phyloP scores from a whole-genome alignment of 2,888 invertebrate species.

The Papilio gigon region DNA sequence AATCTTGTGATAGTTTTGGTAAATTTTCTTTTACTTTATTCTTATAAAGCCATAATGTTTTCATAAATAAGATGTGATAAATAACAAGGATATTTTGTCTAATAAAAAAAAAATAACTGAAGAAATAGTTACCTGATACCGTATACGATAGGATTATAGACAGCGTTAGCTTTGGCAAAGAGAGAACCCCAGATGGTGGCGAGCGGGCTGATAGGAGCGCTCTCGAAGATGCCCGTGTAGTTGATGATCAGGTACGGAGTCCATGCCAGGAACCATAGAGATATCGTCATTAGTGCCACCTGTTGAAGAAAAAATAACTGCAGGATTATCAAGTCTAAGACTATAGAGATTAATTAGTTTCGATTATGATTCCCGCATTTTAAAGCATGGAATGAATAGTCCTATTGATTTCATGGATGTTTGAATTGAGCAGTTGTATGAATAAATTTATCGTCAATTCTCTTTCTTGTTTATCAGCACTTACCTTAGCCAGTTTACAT shows the following conservation, averaged over 20 bases:
- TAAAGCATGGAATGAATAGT: no score
- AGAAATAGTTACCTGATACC: constrained; percentile 84
- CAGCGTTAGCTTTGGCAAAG: constrained; percentile 91
- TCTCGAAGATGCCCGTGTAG: constrained; percentile 86
- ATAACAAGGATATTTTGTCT: no score
- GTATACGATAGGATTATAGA: constrained; percentile 91
- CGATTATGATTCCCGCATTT: no score
- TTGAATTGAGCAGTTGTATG: no score
- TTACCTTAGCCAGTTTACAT: constrained; percentile 87
- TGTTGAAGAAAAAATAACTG: constrained; percentile 47
- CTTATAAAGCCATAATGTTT: no score
- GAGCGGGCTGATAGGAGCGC: constrained; percentile 85
- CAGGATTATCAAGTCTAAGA: background rate
- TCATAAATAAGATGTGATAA: no score
- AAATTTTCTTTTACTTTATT: no score
- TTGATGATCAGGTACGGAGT: constrained; percentile 90
- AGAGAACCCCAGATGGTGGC: constrained; percentile 90
- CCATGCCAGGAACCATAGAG: constrained; percentile 92
- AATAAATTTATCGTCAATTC: background rate
- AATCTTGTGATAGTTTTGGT: no score
- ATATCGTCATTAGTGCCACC: constrained; percentile 90
- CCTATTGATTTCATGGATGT: no score
- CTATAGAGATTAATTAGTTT: background rate
- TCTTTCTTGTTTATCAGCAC: background rate
- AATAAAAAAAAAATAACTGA: no score